Evolutionary conservation across 2,888 invertebrate species (phyloP), one percentile per base, ranked within the genome.

Genomic region (Theretra japonica): DNA sequence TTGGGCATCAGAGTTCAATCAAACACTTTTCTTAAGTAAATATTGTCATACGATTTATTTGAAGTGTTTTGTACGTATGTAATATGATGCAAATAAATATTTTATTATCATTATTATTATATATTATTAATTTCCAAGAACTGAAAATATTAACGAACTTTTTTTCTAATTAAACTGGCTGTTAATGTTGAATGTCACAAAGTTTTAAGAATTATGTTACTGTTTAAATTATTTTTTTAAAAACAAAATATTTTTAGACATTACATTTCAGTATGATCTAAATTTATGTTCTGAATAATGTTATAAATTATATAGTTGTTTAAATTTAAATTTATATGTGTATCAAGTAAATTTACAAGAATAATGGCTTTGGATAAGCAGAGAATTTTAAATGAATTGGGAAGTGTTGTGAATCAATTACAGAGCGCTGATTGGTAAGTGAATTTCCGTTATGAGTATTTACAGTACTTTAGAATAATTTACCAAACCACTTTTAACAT

Each of bases 371-470:
- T 94, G 70, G 90, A 94, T 79, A 91, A 85, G 78, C 91, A 94
- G 79, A 89, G 83, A 80, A 92, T 94, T 79, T 83, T 94, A 70
- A 90, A 79, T 77, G 94, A 94, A 82, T 84, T 94, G 72, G 93
- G 93, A n/a, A 93, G 86, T 82, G 93, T 94, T 56, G 86, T 94
- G 78, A 92, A 89, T 81, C 92, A 94, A 80, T 82, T 94, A 41
- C 88, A 94, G 72, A 93, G 88, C 78, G 93, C 92, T 56, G 92
- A 94, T 77, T 94, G 94, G 94, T 94, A 80, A 86, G 87, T 78
- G 80, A 75, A 28, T 25, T 68, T 53, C 59, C 28, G 19, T 50
- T 19, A 50, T 33, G 6, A 33, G 7, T 33, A 7, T 33, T 28
- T 28, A 28, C 28, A 8, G 1, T 8, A 8, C 33, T 33, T 33